Conservation (phyloP, 1,140 invertebrate species). For the Drosophila watanabei region DNA sequence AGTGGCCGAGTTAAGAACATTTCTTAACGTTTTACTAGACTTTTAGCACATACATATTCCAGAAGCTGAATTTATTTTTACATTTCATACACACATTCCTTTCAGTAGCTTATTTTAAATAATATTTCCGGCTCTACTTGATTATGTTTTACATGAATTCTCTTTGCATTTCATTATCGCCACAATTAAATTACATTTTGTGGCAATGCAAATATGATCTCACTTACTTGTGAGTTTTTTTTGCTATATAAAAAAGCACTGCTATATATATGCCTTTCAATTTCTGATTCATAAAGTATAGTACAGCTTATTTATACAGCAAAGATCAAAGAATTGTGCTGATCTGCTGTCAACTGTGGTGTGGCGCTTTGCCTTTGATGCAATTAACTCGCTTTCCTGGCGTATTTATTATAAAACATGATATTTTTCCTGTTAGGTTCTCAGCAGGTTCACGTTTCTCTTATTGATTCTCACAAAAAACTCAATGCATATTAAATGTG, state of each 20-base stretch:
- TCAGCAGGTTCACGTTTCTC: neutral
- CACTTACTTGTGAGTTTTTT: constrained; percentile 23
- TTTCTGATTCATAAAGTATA: neutral
- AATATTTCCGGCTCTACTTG: neutral
- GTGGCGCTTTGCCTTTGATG: constrained; percentile 40
- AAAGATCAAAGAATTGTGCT: constrained; percentile 35
- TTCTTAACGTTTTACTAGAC: neutral
- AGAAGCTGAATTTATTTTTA: neutral
- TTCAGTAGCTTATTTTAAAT: neutral
- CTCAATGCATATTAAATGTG: constrained; percentile 18
- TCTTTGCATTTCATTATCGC: constrained; percentile 20
- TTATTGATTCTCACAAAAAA: constrained; percentile 5
- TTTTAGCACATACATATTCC: neutral
- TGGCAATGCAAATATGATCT: constrained; percentile 34
- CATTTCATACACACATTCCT: too few species aligned
- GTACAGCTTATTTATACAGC: constrained; percentile 19
- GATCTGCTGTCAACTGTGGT: constrained; percentile 2
- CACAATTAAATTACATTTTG: constrained; percentile 17
- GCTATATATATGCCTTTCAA: neutral
- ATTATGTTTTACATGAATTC: constrained; percentile 4
- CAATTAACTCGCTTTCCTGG: constrained; percentile 41
- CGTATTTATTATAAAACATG: neutral
- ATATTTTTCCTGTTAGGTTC: neutral
- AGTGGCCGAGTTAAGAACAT: too few species aligned
- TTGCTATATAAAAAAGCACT: constrained; percentile 1